phyloP scores from a whole-genome alignment of 2,797 vertebrate genomes.

The Emys orbicularis region DNA sequence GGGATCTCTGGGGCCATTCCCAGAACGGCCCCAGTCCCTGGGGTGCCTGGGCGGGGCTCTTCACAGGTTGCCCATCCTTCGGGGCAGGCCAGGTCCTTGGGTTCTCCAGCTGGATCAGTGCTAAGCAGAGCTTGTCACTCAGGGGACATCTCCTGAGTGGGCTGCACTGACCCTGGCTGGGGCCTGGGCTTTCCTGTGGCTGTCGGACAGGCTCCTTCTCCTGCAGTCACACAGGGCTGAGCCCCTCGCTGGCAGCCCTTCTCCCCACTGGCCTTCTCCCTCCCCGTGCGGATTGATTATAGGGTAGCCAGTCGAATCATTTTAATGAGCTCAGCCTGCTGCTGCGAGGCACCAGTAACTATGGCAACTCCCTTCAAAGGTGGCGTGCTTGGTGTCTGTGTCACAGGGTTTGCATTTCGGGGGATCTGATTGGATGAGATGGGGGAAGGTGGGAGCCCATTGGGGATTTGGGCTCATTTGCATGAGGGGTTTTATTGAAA shows the following conservation, averaged over 20 bases:
- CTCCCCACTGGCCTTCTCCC: neutral
- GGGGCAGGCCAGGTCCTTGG: neutral
- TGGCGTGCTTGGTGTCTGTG: slow-evolving; percentile 55
- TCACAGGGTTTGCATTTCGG: slow-evolving; percentile 30
- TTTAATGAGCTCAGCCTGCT: slow-evolving; percentile 76
- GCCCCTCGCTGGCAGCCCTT: neutral
- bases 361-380: slow-evolving; percentile 77
- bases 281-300: slow-evolving; percentile 50
- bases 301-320: slow-evolving; percentile 76
- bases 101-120: neutral
- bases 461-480: slow-evolving; percentile 32
- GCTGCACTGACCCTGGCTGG: too few relatives aligned
- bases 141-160: neutral
- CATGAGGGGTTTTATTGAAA: neutral
- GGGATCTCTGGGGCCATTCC: neutral
- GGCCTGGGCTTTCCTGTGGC: neutral
- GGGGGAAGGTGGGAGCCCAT: slow-evolving; percentile 42
- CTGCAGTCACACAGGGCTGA: neutral
- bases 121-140: neutral
- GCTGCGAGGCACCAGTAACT: slow-evolving; percentile 78
- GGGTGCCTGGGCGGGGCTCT: neutral
- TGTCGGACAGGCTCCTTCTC: rapidly evolving
- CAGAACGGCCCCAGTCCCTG: neutral
- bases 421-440: slow-evolving; percentile 64
- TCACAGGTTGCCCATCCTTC: neutral